Conservation (phyloP, 2,888 invertebrate species). For the Oxycera nigricornis region DNA sequence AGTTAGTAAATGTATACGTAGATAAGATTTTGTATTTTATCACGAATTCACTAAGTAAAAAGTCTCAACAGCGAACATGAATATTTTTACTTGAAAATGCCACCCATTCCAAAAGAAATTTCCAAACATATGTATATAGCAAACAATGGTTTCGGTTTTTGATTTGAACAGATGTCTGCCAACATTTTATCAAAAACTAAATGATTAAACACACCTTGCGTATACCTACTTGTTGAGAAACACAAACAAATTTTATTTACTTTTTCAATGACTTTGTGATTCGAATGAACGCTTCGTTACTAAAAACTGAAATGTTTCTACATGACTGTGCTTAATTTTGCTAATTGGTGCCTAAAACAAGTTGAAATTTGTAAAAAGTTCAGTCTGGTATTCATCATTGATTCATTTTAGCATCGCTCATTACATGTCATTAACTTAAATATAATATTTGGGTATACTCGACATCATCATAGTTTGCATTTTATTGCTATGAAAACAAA, state of each 20-base stretch:
- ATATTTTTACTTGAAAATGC: no score
- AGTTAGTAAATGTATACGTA: no score
- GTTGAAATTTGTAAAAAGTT: slow-evolving; percentile 9
- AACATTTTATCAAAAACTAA: no score
- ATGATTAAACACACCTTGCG: background rate
- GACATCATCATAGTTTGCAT: background rate
- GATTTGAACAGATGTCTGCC: no score
- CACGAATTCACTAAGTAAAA: no score
- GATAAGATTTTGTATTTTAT: no score
- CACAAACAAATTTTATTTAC: background rate
- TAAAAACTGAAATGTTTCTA: background rate
- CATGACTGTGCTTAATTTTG: slow-evolving; percentile 7
- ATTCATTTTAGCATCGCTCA: background rate
- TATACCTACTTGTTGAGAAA: background rate
- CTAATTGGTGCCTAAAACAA: slow-evolving; percentile 20
- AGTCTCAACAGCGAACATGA: no score
- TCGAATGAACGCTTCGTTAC: background rate
- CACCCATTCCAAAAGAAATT: no score
- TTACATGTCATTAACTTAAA: background rate
- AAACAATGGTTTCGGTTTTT: no score
- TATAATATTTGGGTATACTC: background rate
- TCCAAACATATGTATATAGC: no score
- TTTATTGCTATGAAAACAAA: background rate
- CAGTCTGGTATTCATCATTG: background rate
- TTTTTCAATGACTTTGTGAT: slow-evolving; percentile 7